Evolutionary conservation across 2,888 invertebrate genomes (phyloP).

Genomic region (Rotaria macrura): DNA sequence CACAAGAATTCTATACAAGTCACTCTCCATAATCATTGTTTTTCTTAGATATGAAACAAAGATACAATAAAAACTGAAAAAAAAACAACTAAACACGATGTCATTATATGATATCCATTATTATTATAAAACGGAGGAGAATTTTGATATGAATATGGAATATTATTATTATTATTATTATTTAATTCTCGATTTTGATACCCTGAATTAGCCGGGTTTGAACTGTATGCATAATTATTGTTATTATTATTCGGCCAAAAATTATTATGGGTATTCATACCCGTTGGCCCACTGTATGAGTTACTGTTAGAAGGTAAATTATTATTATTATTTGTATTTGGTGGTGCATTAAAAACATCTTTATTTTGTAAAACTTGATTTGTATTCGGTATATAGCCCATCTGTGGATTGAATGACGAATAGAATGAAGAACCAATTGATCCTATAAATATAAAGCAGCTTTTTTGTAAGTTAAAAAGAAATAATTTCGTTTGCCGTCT

Average conservation of each 20-base stretch:
- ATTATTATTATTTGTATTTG: not conserved
- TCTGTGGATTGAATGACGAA: not conserved
- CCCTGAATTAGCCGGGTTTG: not conserved
- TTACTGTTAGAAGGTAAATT: not conserved
- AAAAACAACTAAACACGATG: not conserved
- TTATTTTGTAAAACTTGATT: not conserved
- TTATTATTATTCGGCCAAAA: not conserved
- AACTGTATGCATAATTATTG: not conserved
- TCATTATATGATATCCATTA: not conserved
- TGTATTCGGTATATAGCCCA: not conserved
- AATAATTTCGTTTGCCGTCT: too few relatives aligned
- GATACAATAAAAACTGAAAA: not conserved
- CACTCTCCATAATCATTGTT: not conserved
- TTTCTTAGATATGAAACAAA: not conserved
- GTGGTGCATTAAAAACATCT: not conserved
- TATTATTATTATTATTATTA: not conserved
- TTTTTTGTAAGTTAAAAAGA: too few relatives aligned
- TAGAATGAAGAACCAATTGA: not conserved
- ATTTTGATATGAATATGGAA: not conserved
- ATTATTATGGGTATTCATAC: not conserved
- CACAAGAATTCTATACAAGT: not conserved
- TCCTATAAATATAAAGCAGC: not conserved
- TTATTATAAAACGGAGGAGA: not conserved
- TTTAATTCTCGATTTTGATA: not conserved
- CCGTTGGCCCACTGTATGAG: not conserved